phyloP scores from a whole-genome alignment of 2,797 vertebrate species.

The Ctenochaetus hawaiiensis region DNA sequence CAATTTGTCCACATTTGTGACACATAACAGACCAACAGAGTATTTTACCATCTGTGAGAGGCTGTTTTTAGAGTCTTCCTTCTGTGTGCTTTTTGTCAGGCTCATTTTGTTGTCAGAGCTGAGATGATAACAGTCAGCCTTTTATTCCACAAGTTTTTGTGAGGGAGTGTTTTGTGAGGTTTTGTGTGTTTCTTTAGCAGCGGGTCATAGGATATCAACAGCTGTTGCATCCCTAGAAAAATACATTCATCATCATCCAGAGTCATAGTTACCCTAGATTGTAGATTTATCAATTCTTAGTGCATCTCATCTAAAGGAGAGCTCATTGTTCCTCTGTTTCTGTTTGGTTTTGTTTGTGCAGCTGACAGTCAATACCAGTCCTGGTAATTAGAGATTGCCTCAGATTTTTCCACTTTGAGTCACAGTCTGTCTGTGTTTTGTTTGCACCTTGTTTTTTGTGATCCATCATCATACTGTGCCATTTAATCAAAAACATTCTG shows the following conservation, averaged over 20 bases:
- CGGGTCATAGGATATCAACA: slow-evolving; percentile 8
- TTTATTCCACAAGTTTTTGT: no score
- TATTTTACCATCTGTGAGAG: not conserved
- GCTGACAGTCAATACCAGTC: slow-evolving; percentile 32
- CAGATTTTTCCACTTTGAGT: slow-evolving; percentile 23
- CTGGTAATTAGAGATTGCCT: slow-evolving; percentile 31
- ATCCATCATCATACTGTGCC: slow-evolving; percentile 1
- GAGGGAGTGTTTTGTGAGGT: no score
- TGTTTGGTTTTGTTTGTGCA: slow-evolving; percentile 21
- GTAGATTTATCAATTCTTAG: not conserved
- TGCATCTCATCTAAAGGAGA: not conserved
- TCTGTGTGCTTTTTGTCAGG: no score
- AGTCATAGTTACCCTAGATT: slow-evolving; percentile 4
- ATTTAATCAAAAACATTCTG: slow-evolving; percentile 4
- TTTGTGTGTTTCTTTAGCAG: not conserved
- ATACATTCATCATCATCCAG: not conserved
- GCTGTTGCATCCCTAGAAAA: not conserved
- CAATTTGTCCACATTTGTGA: not conserved
- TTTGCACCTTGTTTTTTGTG: slow-evolving; percentile 9
- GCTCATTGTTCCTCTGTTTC: not conserved
- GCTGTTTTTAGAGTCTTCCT: not conserved
- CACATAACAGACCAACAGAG: not conserved
- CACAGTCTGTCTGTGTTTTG: not conserved
- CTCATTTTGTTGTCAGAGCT: no score
- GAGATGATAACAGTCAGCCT: no score